These are phyloP conservation scores for Sandelia bainsii DNA, from an alignment of 2,797 vertebrate genomes.

Conservation along the genomic window DNA sequence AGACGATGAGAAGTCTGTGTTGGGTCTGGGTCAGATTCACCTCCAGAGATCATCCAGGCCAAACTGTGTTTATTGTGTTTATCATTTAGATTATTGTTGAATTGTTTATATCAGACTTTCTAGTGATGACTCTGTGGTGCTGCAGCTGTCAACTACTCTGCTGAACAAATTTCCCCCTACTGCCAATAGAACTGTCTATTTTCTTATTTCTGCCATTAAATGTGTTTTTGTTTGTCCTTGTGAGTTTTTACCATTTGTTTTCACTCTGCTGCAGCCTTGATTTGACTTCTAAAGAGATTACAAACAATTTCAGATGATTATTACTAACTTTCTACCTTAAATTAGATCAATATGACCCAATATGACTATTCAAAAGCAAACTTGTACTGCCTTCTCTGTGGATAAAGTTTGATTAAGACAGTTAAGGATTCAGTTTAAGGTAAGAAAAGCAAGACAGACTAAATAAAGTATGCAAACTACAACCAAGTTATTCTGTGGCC, in stretches of 20 bases:
- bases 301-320: neutral
- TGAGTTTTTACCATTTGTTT: constrained; percentile 14
- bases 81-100: constrained; percentile 30
- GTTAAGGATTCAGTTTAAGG: neutral
- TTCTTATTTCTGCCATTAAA: constrained; percentile 15
- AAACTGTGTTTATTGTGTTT: constrained; percentile 11
- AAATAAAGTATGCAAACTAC: neutral
- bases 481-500: neutral
- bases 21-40: constrained; percentile 49
- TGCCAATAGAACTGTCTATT: constrained; percentile 8
- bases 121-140: constrained; percentile 42
- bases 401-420: neutral
- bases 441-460: neutral
- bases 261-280: neutral
- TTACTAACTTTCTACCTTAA: constrained; percentile 4
- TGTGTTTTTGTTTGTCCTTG: constrained; percentile 3
- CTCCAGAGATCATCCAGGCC: constrained; percentile 22
- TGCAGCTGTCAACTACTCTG: constrained; percentile 19
- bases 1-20: constrained; percentile 39
- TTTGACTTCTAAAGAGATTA: constrained; percentile 5
- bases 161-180: constrained; percentile 6
- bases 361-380: neutral
- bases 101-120: constrained; percentile 31
- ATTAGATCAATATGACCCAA: neutral
- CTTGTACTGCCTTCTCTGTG: neutral